Base-by-base conservation (phyloP, 1,140 invertebrate species). In the Hylaeus volcanicus region DNA sequence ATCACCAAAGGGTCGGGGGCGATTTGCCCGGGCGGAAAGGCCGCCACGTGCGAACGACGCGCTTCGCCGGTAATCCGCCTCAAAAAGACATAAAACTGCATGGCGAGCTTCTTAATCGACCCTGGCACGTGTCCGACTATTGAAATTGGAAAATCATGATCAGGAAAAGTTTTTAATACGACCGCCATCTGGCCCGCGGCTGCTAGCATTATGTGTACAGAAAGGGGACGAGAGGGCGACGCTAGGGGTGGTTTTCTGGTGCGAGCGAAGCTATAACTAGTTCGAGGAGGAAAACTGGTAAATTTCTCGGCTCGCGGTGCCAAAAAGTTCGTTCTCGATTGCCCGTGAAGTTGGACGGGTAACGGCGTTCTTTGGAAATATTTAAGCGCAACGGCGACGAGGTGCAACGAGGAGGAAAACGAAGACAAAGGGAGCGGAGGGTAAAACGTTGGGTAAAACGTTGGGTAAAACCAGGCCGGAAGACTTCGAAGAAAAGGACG, bases 141-240 rank as follows among this genome's bases (percentile, higher is more conserved):
- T 78, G 68, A 72, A 86, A 83, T 86, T 70, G 84, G 74, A 74
- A 86, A 86, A 83, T 80, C 84, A 81, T 86, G 82, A 71, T 76
- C 81, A 73, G 70, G 9, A 76, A 82, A 86, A 73, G 73, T 86
- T 83, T 81, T 86, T 80, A 86, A 86, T 75, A 64, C 84, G 81
- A 86, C 79, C 74, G 70, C 83, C 83, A 82, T 85, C 79, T 86
- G 84, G 83, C 68, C 48, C 41, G 55, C 41, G 77, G 11, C 72
- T 60, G 43, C 39, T 26, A 26, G 26, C 26, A 26, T 26, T 26
- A 26, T 26, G 26, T 26, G 26, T 48, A 48, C 8, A 48, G 8
- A 8, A 48, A 48, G 45, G 45, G 45, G 45, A 26, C 26, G 45
- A 48, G 8, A 48, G 55, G 26, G 39, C 45, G 26, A 15, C 45